Base-by-base conservation (phyloP, 2,113 vertebrate genomes). In the Parotia lawesii region DNA sequence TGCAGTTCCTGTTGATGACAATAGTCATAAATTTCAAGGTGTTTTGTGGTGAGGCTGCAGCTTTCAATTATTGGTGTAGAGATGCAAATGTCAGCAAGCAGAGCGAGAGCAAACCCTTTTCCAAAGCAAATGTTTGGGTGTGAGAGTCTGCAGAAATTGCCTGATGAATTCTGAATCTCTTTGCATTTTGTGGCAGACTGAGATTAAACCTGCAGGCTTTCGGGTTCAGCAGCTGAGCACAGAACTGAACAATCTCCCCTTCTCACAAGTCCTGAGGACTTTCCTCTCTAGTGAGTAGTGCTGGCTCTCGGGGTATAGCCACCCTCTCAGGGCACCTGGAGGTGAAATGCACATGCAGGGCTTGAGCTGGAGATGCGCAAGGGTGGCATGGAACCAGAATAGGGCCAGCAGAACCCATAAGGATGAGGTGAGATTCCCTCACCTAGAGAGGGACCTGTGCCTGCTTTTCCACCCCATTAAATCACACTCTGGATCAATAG, bases 391-490 rank as follows among this genome's bases (percentile, higher is more conserved):
- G 50, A 69, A 70, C 56, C 48, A 74, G 47, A 31, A 35, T 0
- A 58, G 47, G 38, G 25, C 25, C 54, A 81, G 72, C 1, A 0
- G 42, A 86, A 51, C 13, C 15, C 2, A 0, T 25, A 47, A 44
- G 45, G 22, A 65, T 48, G 65, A 85, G 18, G 5, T 51, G 29
- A 57, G n/a, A 37, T 66, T 84, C 54, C 23, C 51, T 89, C 70
- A 65, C 60, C 27, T 62, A 65, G 35, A 31, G 50, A 86, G 42
- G 29, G 21, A 64, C 14, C 42, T 54, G 40, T 82, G 53, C 53
- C 75, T 88, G 65, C 44, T 90, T 86, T 94, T 87, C 56, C 38
- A 87, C 48, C 70, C 45, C 25, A 77, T 95, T 95, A 93, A 94
- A 87, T 94, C 64, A 53, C 35, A 13, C 35, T 3, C 8, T 2